Evolutionary conservation across 2,888 invertebrate genomes (phyloP).

Genomic region (Troides aeacus): DNA sequence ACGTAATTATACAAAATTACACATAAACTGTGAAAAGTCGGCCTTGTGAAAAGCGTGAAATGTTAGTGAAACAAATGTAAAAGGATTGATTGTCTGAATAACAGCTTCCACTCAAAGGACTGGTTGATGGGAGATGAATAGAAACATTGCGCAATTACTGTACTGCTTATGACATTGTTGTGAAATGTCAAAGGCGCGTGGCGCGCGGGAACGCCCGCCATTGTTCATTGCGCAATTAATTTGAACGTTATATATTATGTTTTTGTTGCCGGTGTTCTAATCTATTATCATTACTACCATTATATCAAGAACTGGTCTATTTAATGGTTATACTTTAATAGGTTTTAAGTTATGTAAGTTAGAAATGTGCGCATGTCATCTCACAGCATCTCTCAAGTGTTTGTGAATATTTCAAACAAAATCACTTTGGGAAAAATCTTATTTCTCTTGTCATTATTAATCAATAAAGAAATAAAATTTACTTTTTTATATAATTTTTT

Average conservation of each 20-base stretch:
- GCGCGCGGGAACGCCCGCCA: conserved; percentile 3
- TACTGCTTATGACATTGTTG: conserved; percentile 26
- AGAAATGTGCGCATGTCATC: too few species aligned
- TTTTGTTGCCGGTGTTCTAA: background rate
- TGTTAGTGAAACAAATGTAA: conserved; percentile 20
- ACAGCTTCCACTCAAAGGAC: background rate
- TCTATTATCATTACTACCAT: background rate
- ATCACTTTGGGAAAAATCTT: too few species aligned
- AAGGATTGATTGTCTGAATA: background rate
- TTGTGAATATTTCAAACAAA: too few species aligned
- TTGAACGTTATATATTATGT: background rate
- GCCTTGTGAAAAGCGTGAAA: background rate
- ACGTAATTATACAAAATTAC: too few species aligned
- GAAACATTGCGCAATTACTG: conserved; percentile 21
- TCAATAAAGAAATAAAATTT: too few species aligned
- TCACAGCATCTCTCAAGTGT: too few species aligned
- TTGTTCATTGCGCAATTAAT: conserved; percentile 2
- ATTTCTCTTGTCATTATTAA: too few species aligned
- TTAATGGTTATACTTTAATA: too few species aligned
- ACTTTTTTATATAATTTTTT: too few species aligned
- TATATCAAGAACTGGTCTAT: too few species aligned
- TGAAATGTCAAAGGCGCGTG: conserved; percentile 21
- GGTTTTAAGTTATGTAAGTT: too few species aligned
- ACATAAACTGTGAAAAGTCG: too few species aligned
- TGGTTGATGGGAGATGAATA: conserved; percentile 18